These are phyloP conservation scores for Scaptomyza cyrtandrae DNA, from an alignment of 2,888 invertebrate species.

Conservation along the genomic window DNA sequence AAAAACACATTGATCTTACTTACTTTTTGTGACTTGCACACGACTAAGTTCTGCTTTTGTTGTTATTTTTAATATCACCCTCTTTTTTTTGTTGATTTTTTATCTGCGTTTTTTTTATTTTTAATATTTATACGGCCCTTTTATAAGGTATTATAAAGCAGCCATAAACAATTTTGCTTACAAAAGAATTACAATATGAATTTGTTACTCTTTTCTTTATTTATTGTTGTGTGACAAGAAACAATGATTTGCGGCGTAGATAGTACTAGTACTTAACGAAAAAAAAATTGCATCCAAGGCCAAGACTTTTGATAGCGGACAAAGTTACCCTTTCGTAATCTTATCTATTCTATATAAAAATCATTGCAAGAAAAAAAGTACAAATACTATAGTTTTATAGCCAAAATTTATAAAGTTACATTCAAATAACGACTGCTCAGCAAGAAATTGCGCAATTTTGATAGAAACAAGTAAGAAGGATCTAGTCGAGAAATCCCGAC, in stretches of 20 bases:
- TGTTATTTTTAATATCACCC: slow-evolving; percentile 9
- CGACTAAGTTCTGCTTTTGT: slow-evolving; percentile 32
- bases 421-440: background rate
- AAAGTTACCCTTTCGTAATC: slow-evolving; percentile 54
- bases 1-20: slow-evolving; percentile 54
- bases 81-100: too few relatives aligned
- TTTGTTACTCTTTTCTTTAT: slow-evolving; percentile 3
- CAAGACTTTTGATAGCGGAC: slow-evolving; percentile 29
- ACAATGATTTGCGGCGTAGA: slow-evolving; percentile 30
- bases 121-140: slow-evolving; percentile 31
- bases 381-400: slow-evolving; percentile 2
- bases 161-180: slow-evolving; percentile 30
- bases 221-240: background rate
- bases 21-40: slow-evolving; percentile 33
- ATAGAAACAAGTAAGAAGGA: too few relatives aligned
- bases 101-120: slow-evolving; percentile 30
- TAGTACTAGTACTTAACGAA: slow-evolving; percentile 2
- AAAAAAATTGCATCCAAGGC: slow-evolving; percentile 45
- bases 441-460: background rate
- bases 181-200: slow-evolving; percentile 11
- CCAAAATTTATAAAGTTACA: slow-evolving; percentile 17
- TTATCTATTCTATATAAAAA: slow-evolving; percentile 56
- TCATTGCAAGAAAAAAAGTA: slow-evolving; percentile 37
- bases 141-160: slow-evolving; percentile 25
- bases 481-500: too few relatives aligned